A percentile compares a stretch with the other conserved stretches of the same genome.
Evolutionary conservation across 30 jellyfish, hydroid and myxozoan species (phyloP).

Genomic region (Chironex yamaguchii): DNA sequence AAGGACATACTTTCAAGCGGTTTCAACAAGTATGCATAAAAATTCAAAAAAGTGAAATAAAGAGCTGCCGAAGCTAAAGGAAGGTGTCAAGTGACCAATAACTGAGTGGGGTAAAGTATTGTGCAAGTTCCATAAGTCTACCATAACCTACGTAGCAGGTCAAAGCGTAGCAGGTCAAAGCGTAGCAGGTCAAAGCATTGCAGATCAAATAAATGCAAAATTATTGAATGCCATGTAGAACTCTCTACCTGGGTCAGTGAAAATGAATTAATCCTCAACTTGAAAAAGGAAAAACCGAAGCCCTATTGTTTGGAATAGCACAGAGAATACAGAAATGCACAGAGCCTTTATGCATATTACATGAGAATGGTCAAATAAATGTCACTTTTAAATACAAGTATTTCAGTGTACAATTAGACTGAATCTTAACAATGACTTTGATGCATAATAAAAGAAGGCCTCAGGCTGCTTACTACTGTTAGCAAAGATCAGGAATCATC

Average conservation of each 20-base stretch:
- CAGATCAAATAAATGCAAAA: neutral
- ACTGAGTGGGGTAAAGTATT: too few relatives aligned
- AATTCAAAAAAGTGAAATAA: too few relatives aligned
- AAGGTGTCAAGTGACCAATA: too few relatives aligned
- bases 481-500: neutral
- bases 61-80: too few relatives aligned
- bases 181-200: neutral
- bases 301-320: slow-evolving; percentile 20
- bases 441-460: neutral
- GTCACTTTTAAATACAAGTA: neutral
- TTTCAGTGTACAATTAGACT: neutral
- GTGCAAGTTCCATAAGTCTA: too few relatives aligned
- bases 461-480: slow-evolving; percentile 26
- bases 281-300: slow-evolving; percentile 30
- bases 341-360: neutral
- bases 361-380: neutral
- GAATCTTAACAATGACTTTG: neutral
- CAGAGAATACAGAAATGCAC: neutral
- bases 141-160: too few relatives aligned
- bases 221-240: neutral
- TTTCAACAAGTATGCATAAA: too few relatives aligned
- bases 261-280: slow-evolving; percentile 11
- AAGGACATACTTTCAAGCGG: too few relatives aligned
- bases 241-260: neutral
- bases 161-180: too few relatives aligned